Conservation (phyloP, 2,888 invertebrate species). For the Hypolimnas misippus region DNA sequence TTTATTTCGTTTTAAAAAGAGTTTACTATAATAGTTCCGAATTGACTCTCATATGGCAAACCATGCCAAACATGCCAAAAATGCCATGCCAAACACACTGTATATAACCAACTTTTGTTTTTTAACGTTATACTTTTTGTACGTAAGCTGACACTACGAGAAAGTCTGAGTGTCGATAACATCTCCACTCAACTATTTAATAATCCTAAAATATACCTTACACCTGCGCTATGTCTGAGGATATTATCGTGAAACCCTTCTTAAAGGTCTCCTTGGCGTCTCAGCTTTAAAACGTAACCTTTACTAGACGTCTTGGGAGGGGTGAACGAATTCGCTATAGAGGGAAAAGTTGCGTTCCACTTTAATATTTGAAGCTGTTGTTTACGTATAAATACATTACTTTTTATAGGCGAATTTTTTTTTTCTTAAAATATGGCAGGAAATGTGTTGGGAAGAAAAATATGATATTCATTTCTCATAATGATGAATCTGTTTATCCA, state of each 20-base stretch:
- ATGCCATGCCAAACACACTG: too few relatives aligned
- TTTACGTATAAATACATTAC: not conserved
- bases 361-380: not conserved
- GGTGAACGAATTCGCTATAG: conserved; percentile 7
- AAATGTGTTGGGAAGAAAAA: too few relatives aligned
- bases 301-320: conserved; percentile 11
- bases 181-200: not conserved
- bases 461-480: too few relatives aligned
- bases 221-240: conserved; percentile 10
- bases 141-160: too few relatives aligned
- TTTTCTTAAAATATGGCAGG: too few relatives aligned
- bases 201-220: conserved; percentile 4
- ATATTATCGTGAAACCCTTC: conserved; percentile 21
- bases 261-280: conserved; percentile 7
- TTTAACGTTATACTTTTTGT: not conserved
- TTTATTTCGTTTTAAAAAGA: too few relatives aligned
- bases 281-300: conserved; percentile 18
- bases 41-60: too few relatives aligned
- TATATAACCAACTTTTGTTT: too few relatives aligned
- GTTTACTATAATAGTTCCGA: too few relatives aligned
- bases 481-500: too few relatives aligned
- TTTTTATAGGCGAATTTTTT: not conserved
- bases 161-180: not conserved
- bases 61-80: too few relatives aligned
- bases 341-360: not conserved